A percentile compares a stretch with the other conserved stretches of the same genome.
These are phyloP conservation scores for Laupala kohalensis DNA, from an alignment of 1,140 invertebrate species.

Conservation along the genomic window DNA sequence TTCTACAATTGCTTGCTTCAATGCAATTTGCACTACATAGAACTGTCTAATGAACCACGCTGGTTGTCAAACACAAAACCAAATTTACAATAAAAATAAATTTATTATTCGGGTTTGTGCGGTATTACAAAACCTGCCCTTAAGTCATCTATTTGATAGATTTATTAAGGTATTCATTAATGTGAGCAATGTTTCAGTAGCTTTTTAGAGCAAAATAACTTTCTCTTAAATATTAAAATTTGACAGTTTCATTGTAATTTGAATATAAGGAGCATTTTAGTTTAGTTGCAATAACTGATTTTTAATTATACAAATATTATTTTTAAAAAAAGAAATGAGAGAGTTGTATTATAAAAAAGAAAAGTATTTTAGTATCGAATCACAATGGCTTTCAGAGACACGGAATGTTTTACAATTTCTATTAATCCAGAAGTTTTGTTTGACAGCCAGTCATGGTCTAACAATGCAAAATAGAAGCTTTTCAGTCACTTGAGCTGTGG, in stretches of 20 bases:
- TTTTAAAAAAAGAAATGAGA: too few species aligned
- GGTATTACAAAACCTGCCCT: neutral
- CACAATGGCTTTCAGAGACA: too few species aligned
- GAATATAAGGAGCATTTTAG: too few species aligned
- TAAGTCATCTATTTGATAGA: neutral
- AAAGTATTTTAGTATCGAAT: too few species aligned
- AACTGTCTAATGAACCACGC: neutral
- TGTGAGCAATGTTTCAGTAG: neutral
- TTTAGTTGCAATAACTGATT: too few species aligned
- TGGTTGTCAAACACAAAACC: neutral
- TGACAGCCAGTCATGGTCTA: neutral
- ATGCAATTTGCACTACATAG: neutral
- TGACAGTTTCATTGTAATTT: too few species aligned
- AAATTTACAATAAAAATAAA: too few species aligned
- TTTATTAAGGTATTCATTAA: neutral
- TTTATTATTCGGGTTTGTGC: neutral
- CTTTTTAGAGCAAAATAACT: neutral
- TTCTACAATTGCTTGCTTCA: neutral
- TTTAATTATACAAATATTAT: too few species aligned
- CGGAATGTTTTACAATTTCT: too few species aligned
- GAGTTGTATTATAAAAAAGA: too few species aligned
- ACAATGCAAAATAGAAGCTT: neutral
- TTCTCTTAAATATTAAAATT: too few species aligned
- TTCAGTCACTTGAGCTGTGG: neutral
- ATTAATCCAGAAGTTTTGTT: too few species aligned